Evolutionary conservation across 2,113 vertebrate genomes (phyloP).

Genomic region (Ciconia boyciana): DNA sequence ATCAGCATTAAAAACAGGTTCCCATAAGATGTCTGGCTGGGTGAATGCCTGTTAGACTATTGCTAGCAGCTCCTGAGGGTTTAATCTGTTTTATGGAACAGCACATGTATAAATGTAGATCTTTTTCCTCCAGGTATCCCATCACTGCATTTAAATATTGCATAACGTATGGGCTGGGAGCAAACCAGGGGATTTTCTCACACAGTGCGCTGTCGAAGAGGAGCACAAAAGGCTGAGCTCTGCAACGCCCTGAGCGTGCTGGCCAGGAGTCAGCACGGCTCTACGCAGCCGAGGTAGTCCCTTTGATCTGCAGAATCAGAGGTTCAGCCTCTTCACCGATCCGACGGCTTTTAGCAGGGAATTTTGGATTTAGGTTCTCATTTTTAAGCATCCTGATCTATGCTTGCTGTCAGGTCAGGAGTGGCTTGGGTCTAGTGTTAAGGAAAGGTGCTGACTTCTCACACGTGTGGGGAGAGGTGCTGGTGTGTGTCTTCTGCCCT

Average conservation of each 20-base stretch:
- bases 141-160: not conserved
- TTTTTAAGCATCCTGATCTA: not conserved
- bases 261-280: not conserved
- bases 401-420: not conserved
- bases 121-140: not conserved
- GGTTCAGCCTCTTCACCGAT: accelerated
- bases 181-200: not conserved
- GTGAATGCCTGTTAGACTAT: not conserved
- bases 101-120: not conserved
- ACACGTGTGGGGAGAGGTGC: accelerated
- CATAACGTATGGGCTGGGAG: not conserved
- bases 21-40: not conserved
- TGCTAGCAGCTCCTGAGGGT: not conserved
- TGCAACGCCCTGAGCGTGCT: not conserved
- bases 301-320: not conserved
- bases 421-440: not conserved
- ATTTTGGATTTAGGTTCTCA: not conserved
- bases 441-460: not conserved
- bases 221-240: not conserved
- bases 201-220: accelerated
- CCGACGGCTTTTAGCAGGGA: not conserved
- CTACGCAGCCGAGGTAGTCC: not conserved
- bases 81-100: not conserved
- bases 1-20: not conserved
- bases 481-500: not conserved